Base-by-base conservation (phyloP, 2,888 invertebrate genomes). In the Oscheius sp. region DNA sequence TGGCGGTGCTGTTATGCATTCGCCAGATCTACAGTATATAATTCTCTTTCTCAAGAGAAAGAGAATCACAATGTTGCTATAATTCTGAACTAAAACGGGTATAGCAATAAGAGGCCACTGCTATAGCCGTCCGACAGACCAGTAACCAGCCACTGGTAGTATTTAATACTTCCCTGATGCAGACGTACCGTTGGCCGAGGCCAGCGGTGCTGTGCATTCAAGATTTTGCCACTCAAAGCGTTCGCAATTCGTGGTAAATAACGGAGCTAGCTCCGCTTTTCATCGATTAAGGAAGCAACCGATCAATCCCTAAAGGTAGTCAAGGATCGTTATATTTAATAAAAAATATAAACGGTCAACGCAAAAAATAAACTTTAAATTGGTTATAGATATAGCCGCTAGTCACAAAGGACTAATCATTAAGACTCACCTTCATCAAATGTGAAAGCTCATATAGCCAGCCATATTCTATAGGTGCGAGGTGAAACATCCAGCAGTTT, bases 211-310 rank as follows among this genome's bases (percentile, higher is more conserved):
- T 89, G 78, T 90, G 89, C 90, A 88, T 90, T 90, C 89, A 84
- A 90, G 88, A 90, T 90, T 91, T 92, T 92, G 91, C 92, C 92
- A 92, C 91, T 93, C 89, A 85, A 87, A 82, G 91, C 85, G 86
- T 86, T 84, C 89, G 90, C 90, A 90, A 59, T 59, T 59, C 59
- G 59, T 59, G 59, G 59, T 59, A 89, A 76, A 85, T 90, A 84
- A 83, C 89, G 89, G 89, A 89, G 86, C 85, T 90, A 79, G 88
- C 89, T 88, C 88, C 89, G 90, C 88, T 89, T 89, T 90, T 90
- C 89, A 90, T 89, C 89, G 90, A 90, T 85, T 78, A 84, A 84
- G 86, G 89, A 90, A 86, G 89, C 89, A 84, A 90, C 89, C 88
- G 89, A 90, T 90, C 90, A 90, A 89, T 87, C 88, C 89, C 81